These are phyloP conservation scores for Sebastes fasciatus DNA, from an alignment of 2,113 vertebrate genomes.

Conservation along the genomic window DNA sequence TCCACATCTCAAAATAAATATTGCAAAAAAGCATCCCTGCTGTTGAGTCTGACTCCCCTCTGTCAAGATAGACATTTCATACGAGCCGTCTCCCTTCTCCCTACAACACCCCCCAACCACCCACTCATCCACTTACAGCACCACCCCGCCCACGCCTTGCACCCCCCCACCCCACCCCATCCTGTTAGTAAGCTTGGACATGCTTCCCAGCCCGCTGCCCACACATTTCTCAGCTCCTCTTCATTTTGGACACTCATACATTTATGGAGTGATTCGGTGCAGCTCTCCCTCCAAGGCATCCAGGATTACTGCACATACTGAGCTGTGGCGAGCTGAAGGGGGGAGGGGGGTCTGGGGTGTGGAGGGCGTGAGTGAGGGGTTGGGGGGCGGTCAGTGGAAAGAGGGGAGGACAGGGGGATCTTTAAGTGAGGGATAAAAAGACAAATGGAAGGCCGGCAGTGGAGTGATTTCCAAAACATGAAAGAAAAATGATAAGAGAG, in stretches of 20 bases:
- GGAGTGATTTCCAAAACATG: conserved; percentile 10
- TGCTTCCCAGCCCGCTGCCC: conserved; percentile 72
- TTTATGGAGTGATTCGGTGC: conserved; percentile 76
- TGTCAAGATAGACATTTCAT: conserved; percentile 44
- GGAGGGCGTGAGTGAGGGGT: background rate
- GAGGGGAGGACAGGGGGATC: conserved; percentile 18
- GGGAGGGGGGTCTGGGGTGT: background rate
- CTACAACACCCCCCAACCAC: conserved; percentile 28
- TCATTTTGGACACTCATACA: conserved; percentile 80
- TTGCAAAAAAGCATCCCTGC: conserved; percentile 7
- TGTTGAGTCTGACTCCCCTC: conserved; percentile 33
- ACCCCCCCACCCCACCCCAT: conserved; percentile 49
- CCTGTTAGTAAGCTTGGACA: conserved; percentile 76
- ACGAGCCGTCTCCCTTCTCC: conserved; percentile 24
- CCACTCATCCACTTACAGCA: conserved; percentile 43
- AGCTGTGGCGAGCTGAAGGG: conserved; percentile 32
- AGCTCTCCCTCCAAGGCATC: conserved; percentile 68
- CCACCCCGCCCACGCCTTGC: conserved; percentile 20
- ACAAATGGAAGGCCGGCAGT: conserved; percentile 34
- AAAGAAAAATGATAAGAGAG: conserved; percentile 40
- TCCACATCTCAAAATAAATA: conserved; percentile 39
- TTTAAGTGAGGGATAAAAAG: conserved; percentile 58
- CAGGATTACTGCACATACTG: conserved; percentile 64
- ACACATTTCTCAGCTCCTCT: conserved; percentile 79
- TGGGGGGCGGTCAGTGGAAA: conserved; percentile 17